These are phyloP conservation scores for Andrena fulva DNA, from an alignment of 2,888 invertebrate genomes.

Conservation along the genomic window DNA sequence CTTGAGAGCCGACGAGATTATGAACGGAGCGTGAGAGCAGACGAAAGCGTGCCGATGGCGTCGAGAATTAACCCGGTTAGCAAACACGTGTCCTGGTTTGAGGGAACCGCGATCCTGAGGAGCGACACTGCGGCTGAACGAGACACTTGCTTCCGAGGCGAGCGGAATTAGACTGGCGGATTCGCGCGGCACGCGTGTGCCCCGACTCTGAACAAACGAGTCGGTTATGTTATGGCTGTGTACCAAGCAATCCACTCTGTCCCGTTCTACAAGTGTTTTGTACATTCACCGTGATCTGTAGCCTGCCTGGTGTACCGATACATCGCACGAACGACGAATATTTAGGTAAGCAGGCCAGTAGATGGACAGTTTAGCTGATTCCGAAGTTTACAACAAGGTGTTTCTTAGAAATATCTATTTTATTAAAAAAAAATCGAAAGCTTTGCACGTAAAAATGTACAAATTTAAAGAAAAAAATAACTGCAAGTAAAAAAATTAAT, in stretches of 20 bases:
- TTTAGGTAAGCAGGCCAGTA: too few relatives aligned
- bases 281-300: neutral
- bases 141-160: constrained; percentile 1
- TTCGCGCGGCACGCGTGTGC: neutral
- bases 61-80: constrained; percentile 46
- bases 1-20: constrained; percentile 16
- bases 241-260: neutral
- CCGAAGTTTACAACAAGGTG: too few relatives aligned
- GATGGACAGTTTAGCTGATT: too few relatives aligned
- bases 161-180: constrained; percentile 9
- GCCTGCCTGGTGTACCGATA: neutral
- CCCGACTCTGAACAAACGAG: neutral
- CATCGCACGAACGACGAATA: too few relatives aligned
- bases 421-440: too few relatives aligned
- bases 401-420: too few relatives aligned
- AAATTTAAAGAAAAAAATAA: too few relatives aligned
- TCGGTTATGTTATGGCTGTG: constrained; percentile 12
- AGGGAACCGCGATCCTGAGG: constrained; percentile 28
- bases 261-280: neutral
- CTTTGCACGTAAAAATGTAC: too few relatives aligned
- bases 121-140: constrained; percentile 1
- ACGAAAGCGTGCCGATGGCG: constrained; percentile 36
- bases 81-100: constrained; percentile 43
- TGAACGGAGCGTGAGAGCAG: constrained; percentile 25
- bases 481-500: too few relatives aligned